phyloP scores from a whole-genome alignment of 2,888 invertebrate genomes.

The Ashinkailepas kermadecensis region DNA sequence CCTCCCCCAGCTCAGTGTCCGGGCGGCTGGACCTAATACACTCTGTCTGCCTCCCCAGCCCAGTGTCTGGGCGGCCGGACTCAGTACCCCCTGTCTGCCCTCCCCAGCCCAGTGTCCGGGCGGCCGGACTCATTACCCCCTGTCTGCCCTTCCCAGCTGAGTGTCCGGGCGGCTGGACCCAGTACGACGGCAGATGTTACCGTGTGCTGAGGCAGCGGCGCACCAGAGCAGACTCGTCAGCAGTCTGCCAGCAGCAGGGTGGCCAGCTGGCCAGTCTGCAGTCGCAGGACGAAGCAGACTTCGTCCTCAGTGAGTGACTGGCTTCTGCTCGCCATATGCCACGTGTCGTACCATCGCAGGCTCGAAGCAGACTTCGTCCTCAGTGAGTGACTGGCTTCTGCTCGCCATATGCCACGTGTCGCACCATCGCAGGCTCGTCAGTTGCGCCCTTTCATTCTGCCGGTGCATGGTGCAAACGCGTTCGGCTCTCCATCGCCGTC shows the following conservation, averaged over 20 bases:
- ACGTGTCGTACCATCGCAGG: too few species aligned
- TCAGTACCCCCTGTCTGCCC: neutral
- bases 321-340: too few species aligned
- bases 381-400: slow-evolving; percentile 19
- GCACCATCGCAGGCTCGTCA: too few species aligned
- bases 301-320: slow-evolving; percentile 23
- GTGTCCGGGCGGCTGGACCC: slow-evolving; percentile 29
- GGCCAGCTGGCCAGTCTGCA: slow-evolving; percentile 28
- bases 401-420: too few species aligned
- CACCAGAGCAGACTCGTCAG: slow-evolving; percentile 6
- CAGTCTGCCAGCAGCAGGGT: slow-evolving; percentile 22
- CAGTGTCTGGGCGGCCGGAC: slow-evolving; percentile 29
- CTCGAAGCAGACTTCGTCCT: slow-evolving; percentile 25
- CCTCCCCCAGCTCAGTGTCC: slow-evolving; percentile 26
- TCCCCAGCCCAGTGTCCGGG: slow-evolving; percentile 26
- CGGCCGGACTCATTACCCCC: slow-evolving; percentile 27
- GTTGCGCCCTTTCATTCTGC: too few species aligned
- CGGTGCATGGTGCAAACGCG: too few species aligned
- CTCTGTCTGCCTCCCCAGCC: neutral
- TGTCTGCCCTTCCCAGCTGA: slow-evolving; percentile 4
- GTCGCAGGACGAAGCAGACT: slow-evolving; percentile 28
- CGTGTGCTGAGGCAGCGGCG: neutral
- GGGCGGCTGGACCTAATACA: slow-evolving; percentile 28
- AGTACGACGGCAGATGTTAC: slow-evolving; percentile 28
- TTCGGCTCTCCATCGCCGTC: too few species aligned